Evolutionary conservation across 2,113 vertebrate genomes (phyloP), one percentile per base, ranked within the genome.

Genomic region (Ceyx margarethae): DNA sequence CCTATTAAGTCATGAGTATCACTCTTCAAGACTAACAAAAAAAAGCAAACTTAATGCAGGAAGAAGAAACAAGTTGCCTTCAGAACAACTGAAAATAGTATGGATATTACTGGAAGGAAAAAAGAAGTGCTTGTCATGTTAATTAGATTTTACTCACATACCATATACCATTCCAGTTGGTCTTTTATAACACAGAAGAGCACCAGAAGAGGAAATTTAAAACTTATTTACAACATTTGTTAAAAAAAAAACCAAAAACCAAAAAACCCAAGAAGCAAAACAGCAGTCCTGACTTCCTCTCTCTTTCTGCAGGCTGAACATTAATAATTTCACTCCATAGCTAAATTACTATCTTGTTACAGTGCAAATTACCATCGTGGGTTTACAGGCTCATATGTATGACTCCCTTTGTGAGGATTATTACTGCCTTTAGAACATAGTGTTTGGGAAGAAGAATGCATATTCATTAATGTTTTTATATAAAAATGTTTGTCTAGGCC

Each of bases 141-240:
- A 81, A 40, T n/a, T 68, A 87, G 6, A 46, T 72, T 76, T 64
- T 54, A 31, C 42, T 57, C 73, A 84, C 15, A 79, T 0, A 1
- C 11, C 3, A 19, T 7, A 11, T 29, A 64, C 10, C 4, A 10
- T 13, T 61, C 56, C 3, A 6, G 2, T 3, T 9, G 9, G 37
- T 66, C 74, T 60, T 83, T 64, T 13, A 53, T 42, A 79, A 54
- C 4, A 9, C 11, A 50, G 8, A 50, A 50, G 9, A 50, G 48
- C 48, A 50, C 13, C 0, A 87, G 7, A 74, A 89, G 6, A 72
- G 9, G 10, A 89, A 76, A 71, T 46, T 53, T 53, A 33, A 72
- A 72, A 68, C 11, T 5, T 53, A 72, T 72, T 86, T 78, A 81
- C 23, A 83, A 25, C 6, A 60, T 57, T n/a, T 74, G 26, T 61